Base-by-base conservation (phyloP, 1,140 invertebrate genomes). In the Rhopalosiphum maidis region DNA sequence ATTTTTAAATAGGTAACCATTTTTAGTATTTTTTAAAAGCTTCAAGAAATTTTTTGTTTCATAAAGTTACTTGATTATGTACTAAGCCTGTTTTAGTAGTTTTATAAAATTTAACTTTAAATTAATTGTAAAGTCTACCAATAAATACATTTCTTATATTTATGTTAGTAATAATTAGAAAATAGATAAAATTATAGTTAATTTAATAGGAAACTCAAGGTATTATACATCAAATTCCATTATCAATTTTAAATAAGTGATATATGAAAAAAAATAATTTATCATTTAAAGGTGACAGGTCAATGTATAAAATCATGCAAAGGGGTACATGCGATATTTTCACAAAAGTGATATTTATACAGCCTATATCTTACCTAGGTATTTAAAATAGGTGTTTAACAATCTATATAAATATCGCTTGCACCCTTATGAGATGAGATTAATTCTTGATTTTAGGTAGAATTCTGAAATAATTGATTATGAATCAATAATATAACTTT, bases 321-420 rank as follows among this genome's bases (percentile, higher is more conserved):
- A 91, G 68, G 68, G n/a, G 68, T 83, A 83, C 90, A 92, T 92
- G 90, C 90, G 90, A 92, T 83, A 51, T 82, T 83, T 92, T 92
- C n/a, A n/a, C 68, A 37, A 77, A 77, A 51, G 46, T 83, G n/a
- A 92, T 83, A 92, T 92, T 91, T 83, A 82, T 83, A 83, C 54
- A 90, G 54, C 54, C 89, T 83, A 83, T 83, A 92, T 92, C 90
- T 92, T 92, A 92, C 90, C 90, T 92, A 92, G 21, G n/a, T 82
- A 82, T 48, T 83, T 83, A 25, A 83, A 92, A 92, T 92, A 83
- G 25, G 23, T 46, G 41, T 77, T 82, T 92, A 37, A 92, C 82
- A 18, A 48, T 82, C 77, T 92, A 92, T 51, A 82, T 92, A 92
- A 92, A 92, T 92, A 92, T 92, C 90, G 51, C 90, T 91, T 82